Evolutionary conservation across 1,140 invertebrate genomes (phyloP).

Genomic region (Cydia amplana): DNA sequence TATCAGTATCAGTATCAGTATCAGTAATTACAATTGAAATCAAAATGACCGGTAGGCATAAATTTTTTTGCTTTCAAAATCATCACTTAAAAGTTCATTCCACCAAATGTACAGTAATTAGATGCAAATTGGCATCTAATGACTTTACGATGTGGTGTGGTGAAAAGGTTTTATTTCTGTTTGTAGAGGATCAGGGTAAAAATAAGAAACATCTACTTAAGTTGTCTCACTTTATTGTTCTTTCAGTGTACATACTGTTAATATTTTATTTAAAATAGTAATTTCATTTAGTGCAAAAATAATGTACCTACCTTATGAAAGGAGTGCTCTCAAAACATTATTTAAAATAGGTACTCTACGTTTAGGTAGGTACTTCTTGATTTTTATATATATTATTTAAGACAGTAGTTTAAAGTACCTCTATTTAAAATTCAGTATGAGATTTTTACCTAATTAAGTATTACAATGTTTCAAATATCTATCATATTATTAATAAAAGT

Average conservation of each 20-base stretch:
- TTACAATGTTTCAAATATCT: slow-evolving; percentile 15
- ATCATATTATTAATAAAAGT: background rate
- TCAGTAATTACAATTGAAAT: too few relatives aligned
- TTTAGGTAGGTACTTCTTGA: slow-evolving; percentile 15
- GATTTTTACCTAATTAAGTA: slow-evolving; percentile 9
- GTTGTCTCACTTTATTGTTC: slow-evolving; percentile 61
- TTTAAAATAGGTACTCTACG: slow-evolving; percentile 43
- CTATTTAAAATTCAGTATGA: slow-evolving; percentile 35
- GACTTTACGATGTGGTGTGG: background rate
- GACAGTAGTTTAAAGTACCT: slow-evolving; percentile 38
- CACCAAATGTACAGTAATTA: too few relatives aligned
- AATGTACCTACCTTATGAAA: slow-evolving; percentile 70
- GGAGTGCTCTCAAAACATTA: slow-evolving; percentile 70
- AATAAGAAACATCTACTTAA: slow-evolving; percentile 47
- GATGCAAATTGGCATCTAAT: too few relatives aligned
- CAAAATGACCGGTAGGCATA: too few relatives aligned
- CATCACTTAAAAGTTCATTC: too few relatives aligned
- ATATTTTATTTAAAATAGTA: slow-evolving; percentile 74
- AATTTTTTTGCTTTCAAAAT: too few relatives aligned
- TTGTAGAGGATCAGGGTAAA: background rate
- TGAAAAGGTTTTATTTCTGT: background rate
- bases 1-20: too few relatives aligned
- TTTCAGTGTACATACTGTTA: slow-evolving; percentile 33
- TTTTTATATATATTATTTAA: slow-evolving; percentile 36
- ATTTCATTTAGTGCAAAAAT: slow-evolving; percentile 76